Evolutionary conservation across 2,888 invertebrate species (phyloP).

Genomic region (Luffia ferchaultella): DNA sequence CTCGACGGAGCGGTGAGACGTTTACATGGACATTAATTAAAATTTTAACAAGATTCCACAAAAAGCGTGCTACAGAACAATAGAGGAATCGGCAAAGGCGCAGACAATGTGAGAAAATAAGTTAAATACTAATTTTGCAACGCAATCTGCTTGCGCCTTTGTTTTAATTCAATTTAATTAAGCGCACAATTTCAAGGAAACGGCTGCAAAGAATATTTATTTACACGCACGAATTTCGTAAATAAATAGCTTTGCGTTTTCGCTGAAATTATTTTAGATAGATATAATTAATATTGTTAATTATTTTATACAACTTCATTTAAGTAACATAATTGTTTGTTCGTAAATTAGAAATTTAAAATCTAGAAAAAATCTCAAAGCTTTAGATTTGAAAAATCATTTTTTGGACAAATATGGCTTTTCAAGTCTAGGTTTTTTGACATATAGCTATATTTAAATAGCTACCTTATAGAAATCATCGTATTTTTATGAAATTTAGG

Average conservation of each 20-base stretch:
- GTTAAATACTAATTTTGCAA: constrained; percentile 33
- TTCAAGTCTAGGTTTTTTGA: too few relatives aligned
- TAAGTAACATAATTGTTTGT: too few relatives aligned
- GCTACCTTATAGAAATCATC: too few relatives aligned
- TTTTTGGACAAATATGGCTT: too few relatives aligned
- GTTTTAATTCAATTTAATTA: constrained; percentile 35
- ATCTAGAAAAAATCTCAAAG: too few relatives aligned
- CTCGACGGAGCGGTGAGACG: background rate
- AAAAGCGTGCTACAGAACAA: constrained; percentile 23
- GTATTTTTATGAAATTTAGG: too few relatives aligned
- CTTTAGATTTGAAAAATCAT: too few relatives aligned
- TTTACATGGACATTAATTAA: constrained; percentile 30
- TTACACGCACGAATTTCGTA: constrained; percentile 1
- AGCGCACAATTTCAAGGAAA: constrained; percentile 22
- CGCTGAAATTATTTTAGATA: too few relatives aligned
- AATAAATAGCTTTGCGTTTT: background rate
- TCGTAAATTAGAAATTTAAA: too few relatives aligned
- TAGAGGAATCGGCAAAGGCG: constrained; percentile 3
- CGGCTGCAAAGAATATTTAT: constrained; percentile 4
- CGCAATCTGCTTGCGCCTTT: constrained; percentile 24
- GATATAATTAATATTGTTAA: too few relatives aligned
- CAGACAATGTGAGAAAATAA: constrained; percentile 33
- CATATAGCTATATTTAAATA: too few relatives aligned
- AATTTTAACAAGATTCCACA: constrained; percentile 36
- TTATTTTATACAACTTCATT: too few relatives aligned